Evolutionary conservation across 2,113 vertebrate genomes (phyloP).

Genomic region (Pithys albifrons): DNA sequence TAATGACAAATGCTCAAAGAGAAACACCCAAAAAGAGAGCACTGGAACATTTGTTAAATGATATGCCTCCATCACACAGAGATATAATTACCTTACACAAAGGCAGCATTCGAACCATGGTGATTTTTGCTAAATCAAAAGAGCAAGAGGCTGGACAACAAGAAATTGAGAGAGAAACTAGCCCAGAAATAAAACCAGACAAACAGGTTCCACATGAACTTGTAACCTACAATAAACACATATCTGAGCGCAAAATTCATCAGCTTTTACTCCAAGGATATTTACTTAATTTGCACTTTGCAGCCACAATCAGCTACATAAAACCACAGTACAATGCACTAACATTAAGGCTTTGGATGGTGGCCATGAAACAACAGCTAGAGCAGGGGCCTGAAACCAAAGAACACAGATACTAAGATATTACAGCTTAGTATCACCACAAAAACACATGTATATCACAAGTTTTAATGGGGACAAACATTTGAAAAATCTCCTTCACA

Average conservation of each 20-base stretch:
- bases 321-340: not conserved
- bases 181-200: conserved; percentile 32
- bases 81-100: conserved; percentile 40
- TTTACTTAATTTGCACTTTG: conserved; percentile 5
- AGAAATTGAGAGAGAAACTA: not conserved
- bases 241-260: not conserved
- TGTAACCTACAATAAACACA: not conserved
- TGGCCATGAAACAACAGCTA: not conserved
- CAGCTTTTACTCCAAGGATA: not conserved
- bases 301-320: not conserved
- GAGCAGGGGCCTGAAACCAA: not conserved
- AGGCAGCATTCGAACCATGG: not conserved
- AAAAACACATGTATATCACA: not conserved
- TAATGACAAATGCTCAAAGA: not conserved
- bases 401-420: not conserved
- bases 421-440: not conserved
- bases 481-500: not conserved
- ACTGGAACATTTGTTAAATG: conserved; percentile 29
- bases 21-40: not conserved
- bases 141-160: not conserved
- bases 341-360: not conserved
- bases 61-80: not conserved
- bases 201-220: conserved; percentile 37
- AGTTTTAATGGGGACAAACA: not conserved
- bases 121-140: conserved; percentile 1